Base-by-base conservation (phyloP, 1,140 invertebrate species). In the Drosophila quadrilineata region DNA sequence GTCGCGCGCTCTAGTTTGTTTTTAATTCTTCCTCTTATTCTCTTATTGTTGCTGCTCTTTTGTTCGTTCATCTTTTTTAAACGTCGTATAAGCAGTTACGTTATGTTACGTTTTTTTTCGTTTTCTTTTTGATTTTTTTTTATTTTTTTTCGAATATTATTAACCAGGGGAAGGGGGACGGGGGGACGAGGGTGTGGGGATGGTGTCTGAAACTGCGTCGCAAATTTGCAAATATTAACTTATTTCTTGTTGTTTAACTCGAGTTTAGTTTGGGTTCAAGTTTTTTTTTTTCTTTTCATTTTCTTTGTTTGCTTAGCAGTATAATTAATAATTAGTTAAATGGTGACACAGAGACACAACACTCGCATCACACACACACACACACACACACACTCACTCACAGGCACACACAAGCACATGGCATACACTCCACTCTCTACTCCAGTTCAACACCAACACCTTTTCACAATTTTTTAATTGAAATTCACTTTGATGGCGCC, bases 1-100 rank as follows among this genome's bases (percentile, higher is more conserved):
- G 79, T 84, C 79, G 79, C 65, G 75, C 71, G 72, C 43, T n/a
- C n/a, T 22, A 67, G 77, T 77, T 84, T 84, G 69, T 84, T 74
- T 56, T 68, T 53, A 31, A 22, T 57, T 56, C 45, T 59, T 66
- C 35, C 28, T 60, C 46, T 65, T 48, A 26, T 67, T 75, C 22
- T 53, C 46, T 64, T 72, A 31, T 59, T 57, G 29, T 40, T 54
- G 28, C 56, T 54, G 33, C 33, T 68, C 14, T 57, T 72, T 59
- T 71, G 48, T 75, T 75, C 24, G 41, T 40, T 26, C 33, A 50
- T 38, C 45, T 49, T 48, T 35, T 70, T 79, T 56, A 60, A 66
- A 71, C 50, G 72, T 65, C 68, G 76, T 65, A 72, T 72, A 80
- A 72, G 76, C 52, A 56, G 21, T 69, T 65, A 45, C 52, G 60